These are phyloP conservation scores for Embidobia sp. DNA, from an alignment of 2,888 invertebrate species.

Conservation along the genomic window DNA sequence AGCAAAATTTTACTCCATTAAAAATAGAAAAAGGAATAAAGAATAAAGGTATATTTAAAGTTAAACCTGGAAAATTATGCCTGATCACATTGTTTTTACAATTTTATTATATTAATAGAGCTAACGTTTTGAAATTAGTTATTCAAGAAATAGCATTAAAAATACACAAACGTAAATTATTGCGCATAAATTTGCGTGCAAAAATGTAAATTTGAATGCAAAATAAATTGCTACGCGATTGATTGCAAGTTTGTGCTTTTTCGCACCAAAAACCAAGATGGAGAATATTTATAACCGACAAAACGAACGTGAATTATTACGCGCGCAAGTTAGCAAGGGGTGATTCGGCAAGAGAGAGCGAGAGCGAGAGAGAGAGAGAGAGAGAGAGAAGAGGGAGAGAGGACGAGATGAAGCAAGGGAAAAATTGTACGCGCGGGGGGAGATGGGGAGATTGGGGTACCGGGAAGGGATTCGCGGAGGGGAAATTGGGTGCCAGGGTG, in stretches of 20 bases:
- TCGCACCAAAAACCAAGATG: slow-evolving; percentile 70
- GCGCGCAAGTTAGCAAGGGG: slow-evolving; percentile 59
- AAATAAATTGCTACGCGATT: slow-evolving; percentile 2
- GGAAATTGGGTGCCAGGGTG: slow-evolving; percentile 62
- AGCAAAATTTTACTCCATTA: no score
- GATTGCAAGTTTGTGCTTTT: slow-evolving; percentile 39
- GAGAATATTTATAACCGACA: slow-evolving; percentile 69
- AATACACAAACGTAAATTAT: not conserved
- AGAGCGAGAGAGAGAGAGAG: slow-evolving; percentile 51
- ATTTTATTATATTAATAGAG: no score
- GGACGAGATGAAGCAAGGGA: slow-evolving; percentile 54
- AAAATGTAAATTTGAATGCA: not conserved
- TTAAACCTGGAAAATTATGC: no score
- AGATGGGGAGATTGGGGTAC: slow-evolving; percentile 58
- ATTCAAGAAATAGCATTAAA: no score
- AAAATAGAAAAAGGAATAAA: no score
- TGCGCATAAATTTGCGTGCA: not conserved
- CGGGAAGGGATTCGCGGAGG: slow-evolving; percentile 63
- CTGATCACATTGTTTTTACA: no score
- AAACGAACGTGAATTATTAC: slow-evolving; percentile 60
- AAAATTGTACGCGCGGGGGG: slow-evolving; percentile 37
- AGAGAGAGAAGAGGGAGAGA: slow-evolving; percentile 43
- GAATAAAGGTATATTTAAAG: no score
- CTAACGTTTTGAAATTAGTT: no score
- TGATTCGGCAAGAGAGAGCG: no score